A percentile compares a stretch with the other conserved stretches of the same genome.
These are phyloP conservation scores for Lamprotornis superbus DNA, from an alignment of 2,113 vertebrate genomes.

Conservation along the genomic window DNA sequence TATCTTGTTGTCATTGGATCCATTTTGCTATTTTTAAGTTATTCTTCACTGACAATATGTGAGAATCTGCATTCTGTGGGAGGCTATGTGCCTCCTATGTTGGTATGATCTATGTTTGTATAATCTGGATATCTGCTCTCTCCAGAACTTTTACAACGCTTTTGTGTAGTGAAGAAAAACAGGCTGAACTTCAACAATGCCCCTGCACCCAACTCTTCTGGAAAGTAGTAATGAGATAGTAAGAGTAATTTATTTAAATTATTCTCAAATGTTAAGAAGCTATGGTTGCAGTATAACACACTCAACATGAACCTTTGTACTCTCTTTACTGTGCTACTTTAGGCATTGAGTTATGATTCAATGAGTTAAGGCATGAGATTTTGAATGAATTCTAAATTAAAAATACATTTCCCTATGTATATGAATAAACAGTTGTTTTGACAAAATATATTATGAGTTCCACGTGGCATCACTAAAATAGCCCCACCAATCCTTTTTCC, in stretches of 20 bases:
- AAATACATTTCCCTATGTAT: not conserved
- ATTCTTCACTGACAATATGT: not conserved
- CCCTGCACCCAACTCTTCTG: not conserved
- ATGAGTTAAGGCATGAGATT: not conserved
- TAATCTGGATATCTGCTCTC: not conserved
- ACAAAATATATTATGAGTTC: slow-evolving; percentile 25
- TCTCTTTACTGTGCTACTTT: not conserved
- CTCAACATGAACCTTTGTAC: not conserved
- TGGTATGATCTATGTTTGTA: not conserved
- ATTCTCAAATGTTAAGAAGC: not conserved
- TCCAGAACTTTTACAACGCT: not conserved
- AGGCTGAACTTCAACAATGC: not conserved
- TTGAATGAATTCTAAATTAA: slow-evolving; percentile 14
- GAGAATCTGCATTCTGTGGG: not conserved
- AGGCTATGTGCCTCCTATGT: not conserved
- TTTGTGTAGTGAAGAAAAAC: not conserved
- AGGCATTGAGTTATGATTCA: not conserved
- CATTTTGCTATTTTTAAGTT: not conserved
- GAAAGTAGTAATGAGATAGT: not conserved
- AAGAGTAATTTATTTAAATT: not conserved
- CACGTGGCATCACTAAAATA: slow-evolving; percentile 18
- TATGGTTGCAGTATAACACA: not conserved
- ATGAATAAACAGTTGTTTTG: slow-evolving; percentile 22
- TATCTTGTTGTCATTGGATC: not conserved
- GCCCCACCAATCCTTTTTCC: not conserved